Evolutionary conservation across 2,888 invertebrate genomes (phyloP).

Genomic region (Pyrgus malvae): DNA sequence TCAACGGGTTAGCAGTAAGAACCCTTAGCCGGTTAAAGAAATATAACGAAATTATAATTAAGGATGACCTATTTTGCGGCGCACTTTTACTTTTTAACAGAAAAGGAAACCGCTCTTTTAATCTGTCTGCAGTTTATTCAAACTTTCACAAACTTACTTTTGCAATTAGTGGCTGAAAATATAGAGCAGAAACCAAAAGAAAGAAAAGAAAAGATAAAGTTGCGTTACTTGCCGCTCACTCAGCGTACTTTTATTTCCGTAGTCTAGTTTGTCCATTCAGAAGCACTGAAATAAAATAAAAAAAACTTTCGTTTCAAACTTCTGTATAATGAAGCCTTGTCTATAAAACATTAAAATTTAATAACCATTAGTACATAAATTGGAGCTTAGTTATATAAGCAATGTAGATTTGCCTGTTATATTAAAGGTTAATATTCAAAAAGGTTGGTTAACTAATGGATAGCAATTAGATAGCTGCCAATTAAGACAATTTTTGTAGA

Average conservation of each 20-base stretch:
- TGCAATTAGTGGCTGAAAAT: conserved; percentile 19
- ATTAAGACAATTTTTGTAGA: no score
- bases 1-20: no score
- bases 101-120: conserved; percentile 16
- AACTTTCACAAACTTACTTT: conserved; percentile 18
- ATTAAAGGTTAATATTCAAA: no score
- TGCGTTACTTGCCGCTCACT: conserved; percentile 4
- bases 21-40: not conserved
- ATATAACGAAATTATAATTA: no score
- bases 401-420: no score
- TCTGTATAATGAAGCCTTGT: not conserved
- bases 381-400: no score
- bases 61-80: conserved; percentile 10
- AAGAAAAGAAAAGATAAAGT: conserved; percentile 9
- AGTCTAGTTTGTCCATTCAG: conserved; percentile 2
- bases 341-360: no score
- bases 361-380: no score
- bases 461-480: no score
- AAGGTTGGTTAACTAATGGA: no score
- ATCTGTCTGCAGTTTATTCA: conserved; percentile 8
- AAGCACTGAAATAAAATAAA: conserved; percentile 1
- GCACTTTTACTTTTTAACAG: conserved; percentile 16
- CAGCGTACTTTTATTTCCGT: conserved; percentile 1
- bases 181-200: conserved; percentile 7
- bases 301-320: conserved; percentile 4